Evolutionary conservation across 2,797 vertebrate genomes (phyloP).

Genomic region (Sebastes cheni): DNA sequence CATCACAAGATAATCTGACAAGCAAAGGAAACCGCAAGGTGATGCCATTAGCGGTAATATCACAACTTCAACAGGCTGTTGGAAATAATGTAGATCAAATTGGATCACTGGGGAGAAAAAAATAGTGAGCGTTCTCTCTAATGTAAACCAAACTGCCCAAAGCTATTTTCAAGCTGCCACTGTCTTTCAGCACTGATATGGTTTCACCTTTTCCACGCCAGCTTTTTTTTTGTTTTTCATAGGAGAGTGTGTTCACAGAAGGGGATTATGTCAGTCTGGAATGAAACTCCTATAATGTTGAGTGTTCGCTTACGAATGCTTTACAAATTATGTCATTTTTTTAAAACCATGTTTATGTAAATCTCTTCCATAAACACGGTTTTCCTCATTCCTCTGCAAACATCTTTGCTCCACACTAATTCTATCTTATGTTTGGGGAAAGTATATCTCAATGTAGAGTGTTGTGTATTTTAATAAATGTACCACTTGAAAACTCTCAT

Average conservation of each 20-base stretch:
- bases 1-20: not conserved
- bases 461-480: slow-evolving; percentile 79
- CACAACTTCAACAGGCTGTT: slow-evolving; percentile 15
- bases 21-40: not conserved
- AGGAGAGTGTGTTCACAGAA: slow-evolving; percentile 14
- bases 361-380: slow-evolving; percentile 48
- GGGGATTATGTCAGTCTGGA: slow-evolving; percentile 32
- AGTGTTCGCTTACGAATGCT: slow-evolving; percentile 28
- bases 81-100: slow-evolving; percentile 34
- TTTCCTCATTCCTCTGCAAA: slow-evolving; percentile 49
- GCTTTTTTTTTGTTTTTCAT: slow-evolving; percentile 4
- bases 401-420: slow-evolving; percentile 58
- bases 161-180: slow-evolving; percentile 61
- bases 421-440: slow-evolving; percentile 84
- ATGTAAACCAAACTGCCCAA: slow-evolving; percentile 43
- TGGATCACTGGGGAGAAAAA: slow-evolving; percentile 4
- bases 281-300: slow-evolving; percentile 26
- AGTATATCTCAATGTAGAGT: slow-evolving; percentile 81
- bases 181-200: slow-evolving; percentile 49
- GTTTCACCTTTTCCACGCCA: slow-evolving; percentile 47
- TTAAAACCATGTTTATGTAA: slow-evolving; percentile 20
- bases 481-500: slow-evolving; percentile 67
- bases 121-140: slow-evolving; percentile 6
- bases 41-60: slow-evolving; percentile 1
- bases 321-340: slow-evolving; percentile 13